Conservation (phyloP, 1,140 invertebrate species). For the Apis laboriosa region DNA sequence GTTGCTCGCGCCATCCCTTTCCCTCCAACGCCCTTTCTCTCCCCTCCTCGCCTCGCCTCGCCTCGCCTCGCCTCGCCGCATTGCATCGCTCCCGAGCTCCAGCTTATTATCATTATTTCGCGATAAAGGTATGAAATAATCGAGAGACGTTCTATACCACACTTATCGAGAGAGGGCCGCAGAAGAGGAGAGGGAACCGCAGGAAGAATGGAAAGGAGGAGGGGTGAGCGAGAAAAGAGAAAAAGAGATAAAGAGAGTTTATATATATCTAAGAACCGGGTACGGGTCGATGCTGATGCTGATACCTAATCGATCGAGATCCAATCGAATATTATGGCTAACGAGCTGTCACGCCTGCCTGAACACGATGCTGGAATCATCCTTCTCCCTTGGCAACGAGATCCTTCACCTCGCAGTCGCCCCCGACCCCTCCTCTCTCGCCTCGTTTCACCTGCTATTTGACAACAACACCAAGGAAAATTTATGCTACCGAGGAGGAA, state of each 20-base stretch:
- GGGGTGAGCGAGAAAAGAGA: conserved; percentile 32
- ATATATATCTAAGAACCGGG: conserved; percentile 54
- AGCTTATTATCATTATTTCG: conserved; percentile 72
- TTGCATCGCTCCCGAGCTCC: conserved; percentile 30
- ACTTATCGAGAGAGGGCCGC: conserved; percentile 53
- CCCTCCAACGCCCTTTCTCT: not conserved
- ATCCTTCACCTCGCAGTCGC: conserved; percentile 46
- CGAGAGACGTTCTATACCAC: conserved; percentile 51
- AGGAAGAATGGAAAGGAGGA: conserved; percentile 13
- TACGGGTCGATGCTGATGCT: conserved; percentile 56
- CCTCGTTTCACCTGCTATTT: conserved; percentile 6
- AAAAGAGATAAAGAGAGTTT: not conserved
- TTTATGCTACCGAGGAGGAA: conserved; percentile 13
- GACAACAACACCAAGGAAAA: not conserved
- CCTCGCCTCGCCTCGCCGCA: conserved; percentile 30
- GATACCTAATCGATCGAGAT: conserved; percentile 70
- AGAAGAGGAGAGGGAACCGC: conserved; percentile 23
- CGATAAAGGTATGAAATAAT: conserved; percentile 70
- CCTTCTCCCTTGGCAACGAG: conserved; percentile 48
- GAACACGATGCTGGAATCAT: conserved; percentile 64
- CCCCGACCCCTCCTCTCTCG: not conserved
- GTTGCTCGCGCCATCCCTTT: not conserved
- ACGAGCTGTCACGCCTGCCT: conserved; percentile 71
- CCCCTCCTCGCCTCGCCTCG: not conserved
- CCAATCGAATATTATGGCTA: conserved; percentile 70